Conservation (phyloP, 2,113 vertebrate genomes). For the Chloroceryle aenea region DNA sequence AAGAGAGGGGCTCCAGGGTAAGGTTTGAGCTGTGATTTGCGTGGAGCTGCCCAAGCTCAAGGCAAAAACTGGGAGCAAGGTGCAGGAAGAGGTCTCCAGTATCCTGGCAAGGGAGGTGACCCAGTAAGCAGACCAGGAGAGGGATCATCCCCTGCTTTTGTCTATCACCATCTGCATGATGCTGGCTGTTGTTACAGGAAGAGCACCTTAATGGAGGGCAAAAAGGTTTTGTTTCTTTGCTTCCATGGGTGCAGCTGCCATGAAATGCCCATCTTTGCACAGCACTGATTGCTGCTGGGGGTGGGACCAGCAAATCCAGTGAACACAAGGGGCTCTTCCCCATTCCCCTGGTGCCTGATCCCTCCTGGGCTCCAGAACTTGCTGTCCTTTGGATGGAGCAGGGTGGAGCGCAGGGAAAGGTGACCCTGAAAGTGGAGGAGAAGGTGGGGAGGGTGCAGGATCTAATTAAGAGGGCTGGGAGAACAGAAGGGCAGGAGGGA, state of each 20-base stretch:
- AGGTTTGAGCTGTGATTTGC: neutral
- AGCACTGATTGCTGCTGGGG: rapidly evolving
- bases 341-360: neutral
- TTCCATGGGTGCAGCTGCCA: neutral
- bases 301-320: no score
- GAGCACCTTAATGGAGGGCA: neutral
- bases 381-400: neutral
- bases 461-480: neutral
- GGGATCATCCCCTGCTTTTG: neutral
- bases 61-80: neutral
- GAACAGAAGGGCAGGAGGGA: neutral
- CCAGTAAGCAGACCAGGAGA: neutral
- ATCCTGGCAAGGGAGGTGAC: neutral
- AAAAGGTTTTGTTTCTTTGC: neutral
- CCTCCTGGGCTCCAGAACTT: no score
- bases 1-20: neutral
- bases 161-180: no score
- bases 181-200: neutral
- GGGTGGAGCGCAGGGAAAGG: neutral
- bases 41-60: neutral
- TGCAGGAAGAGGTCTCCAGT: neutral
- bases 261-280: neutral
- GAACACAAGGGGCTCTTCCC: neutral
- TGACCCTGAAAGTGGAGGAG: neutral
- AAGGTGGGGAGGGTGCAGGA: neutral